phyloP scores from a whole-genome alignment of 2,888 invertebrate species.

The Subacronicta megacephala region DNA sequence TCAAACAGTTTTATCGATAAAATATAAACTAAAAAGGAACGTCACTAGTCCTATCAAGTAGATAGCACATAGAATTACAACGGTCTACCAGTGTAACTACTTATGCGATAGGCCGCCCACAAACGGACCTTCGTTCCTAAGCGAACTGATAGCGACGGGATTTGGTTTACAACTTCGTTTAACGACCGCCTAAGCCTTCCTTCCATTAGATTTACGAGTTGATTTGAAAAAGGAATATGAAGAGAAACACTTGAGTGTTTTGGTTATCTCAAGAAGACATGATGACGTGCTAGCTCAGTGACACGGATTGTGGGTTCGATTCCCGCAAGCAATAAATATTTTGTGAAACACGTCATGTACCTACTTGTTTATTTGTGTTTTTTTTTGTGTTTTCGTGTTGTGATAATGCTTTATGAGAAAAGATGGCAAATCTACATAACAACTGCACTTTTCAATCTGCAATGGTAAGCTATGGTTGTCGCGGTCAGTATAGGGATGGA shows the following conservation, averaged over 20 bases:
- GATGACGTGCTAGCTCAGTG: too few species aligned
- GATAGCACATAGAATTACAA: slow-evolving; percentile 10
- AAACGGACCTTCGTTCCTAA: neutral
- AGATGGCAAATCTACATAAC: too few species aligned
- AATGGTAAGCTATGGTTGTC: too few species aligned
- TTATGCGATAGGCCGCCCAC: slow-evolving; percentile 17
- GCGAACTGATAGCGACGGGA: neutral
- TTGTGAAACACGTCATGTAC: too few species aligned
- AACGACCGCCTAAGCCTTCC: slow-evolving; percentile 7
- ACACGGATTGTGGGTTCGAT: too few species aligned
- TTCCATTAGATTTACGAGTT: neutral
- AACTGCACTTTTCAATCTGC: too few species aligned
- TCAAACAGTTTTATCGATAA: neutral
- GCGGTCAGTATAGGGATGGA: too few species aligned
- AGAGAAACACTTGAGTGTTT: neutral
- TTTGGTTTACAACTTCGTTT: slow-evolving; percentile 5
- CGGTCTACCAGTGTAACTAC: slow-evolving; percentile 21
- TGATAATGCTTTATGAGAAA: too few species aligned
- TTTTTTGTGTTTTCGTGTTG: too few species aligned
- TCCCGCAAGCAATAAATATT: too few species aligned
- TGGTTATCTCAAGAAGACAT: neutral
- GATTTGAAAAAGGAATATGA: neutral
- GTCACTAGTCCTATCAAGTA: slow-evolving; percentile 8
- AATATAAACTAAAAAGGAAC: neutral
- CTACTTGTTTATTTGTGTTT: too few species aligned